Evolutionary conservation across 2,797 vertebrate species (phyloP), one percentile per base, ranked within the genome.

Genomic region (Argya squamiceps): DNA sequence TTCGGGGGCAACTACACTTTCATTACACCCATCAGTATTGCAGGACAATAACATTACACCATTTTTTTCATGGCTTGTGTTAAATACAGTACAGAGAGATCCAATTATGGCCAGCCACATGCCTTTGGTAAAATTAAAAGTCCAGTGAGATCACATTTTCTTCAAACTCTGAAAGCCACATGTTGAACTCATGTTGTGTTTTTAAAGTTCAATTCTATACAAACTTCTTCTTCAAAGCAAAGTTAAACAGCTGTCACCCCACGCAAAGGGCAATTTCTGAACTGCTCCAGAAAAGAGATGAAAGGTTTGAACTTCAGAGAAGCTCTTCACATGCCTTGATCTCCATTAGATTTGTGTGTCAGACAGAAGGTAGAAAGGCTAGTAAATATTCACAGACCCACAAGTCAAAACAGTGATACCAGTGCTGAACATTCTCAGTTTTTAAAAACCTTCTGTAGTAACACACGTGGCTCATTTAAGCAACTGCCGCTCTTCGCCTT

Each of bases 401-500:
- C 36, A 95, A 67, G 80, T 97, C 96, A 95, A 67, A 90, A 80
- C 74, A 93, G 88, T 96, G 70, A 71, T 55, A 82, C 77, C 32
- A 93, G 96, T 69, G 94, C 97, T 93, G 97, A 97, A 92, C 91
- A 93, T 30, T 91, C 86, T 43, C 67, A 83, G 74, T 77, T 91
- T 92, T 94, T 37, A 58, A 87, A 92, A 95, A 77, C 0, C 55
- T 85, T 58, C 68, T n/a, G 29, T 49, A 67, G 68, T 75, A 93
- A 84, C 88, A 83, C 60, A 21, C 5, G 69, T 6, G 52, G 70
- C 27, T 52, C 92, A 98, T 96, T 98, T 98, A 49, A 98, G 96
- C 89, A 97, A 47, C 56, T 98, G 98, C 27, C 98, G 97, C 1
- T 98, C 98, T 49, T 98, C 98, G 89, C 92, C 97, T 95, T 98